phyloP scores from a whole-genome alignment of 1,140 invertebrate genomes.

The Neomicropteryx cornuta region DNA sequence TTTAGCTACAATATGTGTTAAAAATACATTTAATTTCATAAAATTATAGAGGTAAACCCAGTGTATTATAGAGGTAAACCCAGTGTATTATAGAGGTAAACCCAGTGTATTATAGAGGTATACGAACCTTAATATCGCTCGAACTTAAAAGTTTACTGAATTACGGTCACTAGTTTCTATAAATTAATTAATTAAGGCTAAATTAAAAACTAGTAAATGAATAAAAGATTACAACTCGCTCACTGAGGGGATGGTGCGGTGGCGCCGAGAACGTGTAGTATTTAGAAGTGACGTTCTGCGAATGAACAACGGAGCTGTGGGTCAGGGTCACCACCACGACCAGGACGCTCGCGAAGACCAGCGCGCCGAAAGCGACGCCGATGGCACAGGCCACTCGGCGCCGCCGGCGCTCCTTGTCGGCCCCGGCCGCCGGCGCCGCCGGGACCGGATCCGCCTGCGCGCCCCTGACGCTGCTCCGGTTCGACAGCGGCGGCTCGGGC shows the following conservation, averaged over 20 bases:
- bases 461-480: slow-evolving; percentile 29
- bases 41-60: no score
- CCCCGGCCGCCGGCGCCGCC: slow-evolving; percentile 15
- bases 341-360: slow-evolving; percentile 53
- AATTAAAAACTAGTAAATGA: no score
- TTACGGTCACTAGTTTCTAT: no score
- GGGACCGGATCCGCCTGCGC: slow-evolving; percentile 27
- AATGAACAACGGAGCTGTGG: slow-evolving; percentile 45
- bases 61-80: no score
- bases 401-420: slow-evolving; percentile 44
- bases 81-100: no score
- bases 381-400: slow-evolving; percentile 51
- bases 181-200: no score
- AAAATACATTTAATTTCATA: no score
- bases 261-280: slow-evolving; percentile 49
- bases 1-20: no score
- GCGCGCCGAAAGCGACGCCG: slow-evolving; percentile 53
- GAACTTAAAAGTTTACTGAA: no score
- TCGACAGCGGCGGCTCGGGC: slow-evolving; percentile 27
- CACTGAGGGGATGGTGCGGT: slow-evolving; percentile 41
- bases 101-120: no score
- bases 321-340: slow-evolving; percentile 62
- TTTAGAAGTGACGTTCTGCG: slow-evolving; percentile 45
- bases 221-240: no score
- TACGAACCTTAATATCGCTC: no score